These are phyloP conservation scores for Andrena trimmerana DNA, from an alignment of 2,888 invertebrate species.

Conservation along the genomic window DNA sequence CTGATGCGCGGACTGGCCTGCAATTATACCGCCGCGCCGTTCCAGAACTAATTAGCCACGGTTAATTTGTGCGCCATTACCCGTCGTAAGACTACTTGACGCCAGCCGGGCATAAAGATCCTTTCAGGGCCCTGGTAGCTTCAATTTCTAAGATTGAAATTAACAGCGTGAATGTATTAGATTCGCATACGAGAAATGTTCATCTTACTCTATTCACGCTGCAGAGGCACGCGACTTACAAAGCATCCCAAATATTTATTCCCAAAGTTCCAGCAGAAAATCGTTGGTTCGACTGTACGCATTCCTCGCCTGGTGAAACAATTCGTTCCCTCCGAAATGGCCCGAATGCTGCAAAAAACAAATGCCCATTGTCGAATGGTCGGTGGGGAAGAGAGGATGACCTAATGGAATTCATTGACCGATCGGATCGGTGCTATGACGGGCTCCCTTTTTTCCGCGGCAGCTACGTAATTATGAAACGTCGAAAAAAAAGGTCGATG, in stretches of 20 bases:
- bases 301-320: too few species aligned
- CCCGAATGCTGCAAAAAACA: background rate
- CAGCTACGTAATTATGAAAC: slow-evolving; percentile 33
- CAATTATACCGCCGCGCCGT: slow-evolving; percentile 41
- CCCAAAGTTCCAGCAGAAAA: too few species aligned
- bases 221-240: too few species aligned
- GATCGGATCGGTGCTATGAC: background rate
- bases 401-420: slow-evolving; percentile 4
- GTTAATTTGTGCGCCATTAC: slow-evolving; percentile 45
- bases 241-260: too few species aligned
- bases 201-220: too few species aligned
- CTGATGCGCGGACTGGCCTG: slow-evolving; percentile 41
- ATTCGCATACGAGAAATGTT: background rate
- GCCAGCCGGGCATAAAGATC: background rate
- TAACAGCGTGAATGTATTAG: background rate
- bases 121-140: background rate
- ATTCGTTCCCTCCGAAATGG: background rate
- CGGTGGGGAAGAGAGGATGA: background rate
- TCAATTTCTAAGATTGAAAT: background rate
- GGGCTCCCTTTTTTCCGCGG: background rate
- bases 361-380: background rate
- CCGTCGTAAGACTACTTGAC: slow-evolving; percentile 33
- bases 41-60: slow-evolving; percentile 48
- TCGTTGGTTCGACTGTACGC: too few species aligned
- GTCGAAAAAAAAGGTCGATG: slow-evolving; percentile 20